These are phyloP conservation scores for Vulpes vulpes DNA, from an alignment of 2,113 vertebrate genomes.

Conservation along the genomic window DNA sequence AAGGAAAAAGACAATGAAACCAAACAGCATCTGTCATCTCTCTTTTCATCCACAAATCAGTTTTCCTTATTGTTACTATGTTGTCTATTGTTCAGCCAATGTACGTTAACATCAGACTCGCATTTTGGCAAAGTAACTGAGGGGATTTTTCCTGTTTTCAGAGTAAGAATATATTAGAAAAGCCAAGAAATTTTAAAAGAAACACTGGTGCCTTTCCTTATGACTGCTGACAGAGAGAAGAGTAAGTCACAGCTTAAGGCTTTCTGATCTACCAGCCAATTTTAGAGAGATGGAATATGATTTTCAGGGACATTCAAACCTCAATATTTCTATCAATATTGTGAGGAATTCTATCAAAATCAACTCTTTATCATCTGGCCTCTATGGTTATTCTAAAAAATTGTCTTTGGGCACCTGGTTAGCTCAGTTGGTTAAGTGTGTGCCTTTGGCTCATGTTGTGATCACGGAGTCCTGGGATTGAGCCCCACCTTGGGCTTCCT, in stretches of 20 bases:
- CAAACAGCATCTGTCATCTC: not conserved
- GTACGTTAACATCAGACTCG: not conserved
- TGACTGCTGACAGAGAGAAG: not conserved
- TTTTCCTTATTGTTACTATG: not conserved
- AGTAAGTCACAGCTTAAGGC: not conserved
- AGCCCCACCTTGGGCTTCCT: too few species aligned
- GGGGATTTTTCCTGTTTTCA: not conserved
- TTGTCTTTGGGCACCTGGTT: not conserved
- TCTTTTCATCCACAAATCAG: not conserved
- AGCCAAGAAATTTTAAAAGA: not conserved
- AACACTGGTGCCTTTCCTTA: not conserved
- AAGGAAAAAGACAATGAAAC: constrained; percentile 34
- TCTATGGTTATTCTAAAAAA: not conserved
- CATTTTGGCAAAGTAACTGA: not conserved
- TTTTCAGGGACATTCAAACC: not conserved
- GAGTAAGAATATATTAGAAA: constrained; percentile 12
- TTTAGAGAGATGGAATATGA: not conserved
- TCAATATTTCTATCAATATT: not conserved
- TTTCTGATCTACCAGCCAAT: not conserved
- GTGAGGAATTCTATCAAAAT: not conserved
- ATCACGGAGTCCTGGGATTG: too few species aligned
- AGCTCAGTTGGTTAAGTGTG: too few species aligned
- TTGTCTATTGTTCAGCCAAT: accelerated
- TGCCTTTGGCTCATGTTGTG: too few species aligned
- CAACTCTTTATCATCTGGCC: not conserved